These are phyloP conservation scores for Coryphaenoides rupestris DNA, from an alignment of 2,113 vertebrate species.

Conservation along the genomic window DNA sequence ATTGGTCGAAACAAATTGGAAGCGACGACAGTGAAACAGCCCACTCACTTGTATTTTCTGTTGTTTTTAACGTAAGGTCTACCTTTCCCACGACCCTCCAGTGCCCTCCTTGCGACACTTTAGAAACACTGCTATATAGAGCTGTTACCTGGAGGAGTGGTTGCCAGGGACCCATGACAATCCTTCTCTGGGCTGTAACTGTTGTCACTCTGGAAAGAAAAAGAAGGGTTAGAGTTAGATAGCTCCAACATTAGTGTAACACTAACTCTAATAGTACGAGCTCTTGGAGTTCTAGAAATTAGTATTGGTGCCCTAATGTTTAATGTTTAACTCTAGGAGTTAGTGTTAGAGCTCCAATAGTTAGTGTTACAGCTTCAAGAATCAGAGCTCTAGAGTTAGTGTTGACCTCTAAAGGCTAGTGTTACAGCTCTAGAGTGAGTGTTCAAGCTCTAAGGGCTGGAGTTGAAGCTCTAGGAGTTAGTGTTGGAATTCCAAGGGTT, in stretches of 20 bases:
- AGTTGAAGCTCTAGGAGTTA: neutral
- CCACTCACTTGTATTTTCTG: too few relatives aligned
- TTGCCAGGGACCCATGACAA: conserved; percentile 40
- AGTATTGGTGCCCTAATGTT: neutral
- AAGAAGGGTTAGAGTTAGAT: neutral
- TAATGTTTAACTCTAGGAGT: too few relatives aligned
- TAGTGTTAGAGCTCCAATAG: too few relatives aligned
- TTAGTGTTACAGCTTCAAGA: too few relatives aligned
- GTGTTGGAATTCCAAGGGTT: neutral
- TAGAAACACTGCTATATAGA: too few relatives aligned
- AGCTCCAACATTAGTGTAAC: neutral
- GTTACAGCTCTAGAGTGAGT: neutral
- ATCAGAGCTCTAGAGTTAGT: neutral
- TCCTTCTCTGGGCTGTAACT: conserved; percentile 39
- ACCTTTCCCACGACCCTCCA: too few relatives aligned
- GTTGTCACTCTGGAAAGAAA: conserved; percentile 47
- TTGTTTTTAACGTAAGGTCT: too few relatives aligned
- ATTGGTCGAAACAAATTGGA: too few relatives aligned
- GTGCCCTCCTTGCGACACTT: too few relatives aligned
- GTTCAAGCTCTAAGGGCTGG: too few relatives aligned
- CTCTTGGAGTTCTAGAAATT: neutral
- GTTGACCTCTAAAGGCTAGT: neutral
- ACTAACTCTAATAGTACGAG: too few relatives aligned
- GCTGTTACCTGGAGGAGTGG: conserved; percentile 45
- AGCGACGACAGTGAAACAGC: too few relatives aligned